These are phyloP conservation scores for Phymorhynchus buccinoides DNA, from an alignment of 1,140 invertebrate species.

Conservation along the genomic window DNA sequence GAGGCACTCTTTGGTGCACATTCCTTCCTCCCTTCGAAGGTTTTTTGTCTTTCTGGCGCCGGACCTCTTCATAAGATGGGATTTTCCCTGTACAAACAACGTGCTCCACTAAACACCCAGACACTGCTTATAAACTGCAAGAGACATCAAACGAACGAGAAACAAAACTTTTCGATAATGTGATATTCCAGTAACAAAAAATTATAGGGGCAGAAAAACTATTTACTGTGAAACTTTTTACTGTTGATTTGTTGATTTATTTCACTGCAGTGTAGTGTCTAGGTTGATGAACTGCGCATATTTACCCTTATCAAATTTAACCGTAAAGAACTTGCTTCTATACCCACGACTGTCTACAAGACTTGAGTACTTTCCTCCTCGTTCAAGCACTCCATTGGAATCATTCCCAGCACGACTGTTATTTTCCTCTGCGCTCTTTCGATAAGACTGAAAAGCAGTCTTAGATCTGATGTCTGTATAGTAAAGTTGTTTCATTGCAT, in stretches of 20 bases:
- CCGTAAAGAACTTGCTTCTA: constrained; percentile 7
- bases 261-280: not conserved
- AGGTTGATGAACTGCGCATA: not conserved
- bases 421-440: not conserved
- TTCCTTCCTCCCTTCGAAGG: not conserved
- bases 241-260: too few relatives aligned
- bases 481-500: not conserved
- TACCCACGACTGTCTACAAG: not conserved
- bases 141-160: not conserved
- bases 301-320: not conserved
- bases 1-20: not conserved
- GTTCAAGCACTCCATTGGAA: not conserved
- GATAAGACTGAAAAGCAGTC: not conserved
- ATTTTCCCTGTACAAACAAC: not conserved
- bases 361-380: not conserved
- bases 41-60: not conserved
- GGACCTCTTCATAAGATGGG: not conserved
- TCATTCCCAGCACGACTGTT: too few relatives aligned
- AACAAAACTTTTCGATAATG: not conserved
- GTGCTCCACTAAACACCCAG: too few relatives aligned
- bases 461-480: too few relatives aligned
- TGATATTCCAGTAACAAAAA: too few relatives aligned
- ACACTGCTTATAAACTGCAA: not conserved
- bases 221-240: too few relatives aligned
- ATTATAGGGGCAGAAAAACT: too few relatives aligned